Evolutionary conservation across 1,140 invertebrate genomes (phyloP), one percentile per base, ranked within the genome.

Genomic region (Conus ventricosus): DNA sequence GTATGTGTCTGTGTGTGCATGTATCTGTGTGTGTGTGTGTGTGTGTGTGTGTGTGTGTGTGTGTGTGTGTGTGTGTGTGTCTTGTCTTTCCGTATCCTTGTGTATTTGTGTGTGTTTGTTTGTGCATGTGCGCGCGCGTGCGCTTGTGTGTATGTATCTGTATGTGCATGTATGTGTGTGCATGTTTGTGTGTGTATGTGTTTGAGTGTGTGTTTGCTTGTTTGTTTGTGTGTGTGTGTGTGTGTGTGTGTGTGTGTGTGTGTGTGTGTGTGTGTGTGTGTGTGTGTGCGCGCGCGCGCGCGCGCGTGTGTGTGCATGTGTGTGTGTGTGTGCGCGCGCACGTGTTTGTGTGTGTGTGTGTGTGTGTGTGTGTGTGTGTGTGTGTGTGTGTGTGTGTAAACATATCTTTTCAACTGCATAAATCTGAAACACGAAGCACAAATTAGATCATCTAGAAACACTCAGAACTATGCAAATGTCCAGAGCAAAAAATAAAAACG

Each of bases 31-130:
- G 60, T 63, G 60, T 63, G 60, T 63, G 60, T 63, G 60, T 4
- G 60, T 63, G 60, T 4, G 60, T 63, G 60, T 4, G 60, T 63
- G 60, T 63, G 60, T 63, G 60, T 63, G 60, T 63, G 60, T 63
- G 60, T 63, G 75, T n/a, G 75, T 78, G n/a, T 78, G 75, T 78
- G 75, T 78, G n/a, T 78, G 75, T 78, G 75, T 78, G 75, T 78
- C 0, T 78, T 80, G 78, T 80, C 6, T 80, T 5, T 80, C 25
- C 51, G 78, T 80, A 25, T 80, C 25, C 39, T n/a, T 80, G 78
- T 80, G 78, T 39, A 20, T 80, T n/a, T 80, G 78, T 80, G 78
- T 80, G n/a, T 80, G 78, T 80, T n/a, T 80, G 78, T 51, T n/a
- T 51, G 78, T 51, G 78, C 6, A 15, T 51, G 78, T 51, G 78